A percentile compares a stretch with the other conserved stretches of the same genome.
These are phyloP conservation scores for Notospermus geniculatus DNA, from an alignment of 1,140 invertebrate genomes.

Conservation along the genomic window DNA sequence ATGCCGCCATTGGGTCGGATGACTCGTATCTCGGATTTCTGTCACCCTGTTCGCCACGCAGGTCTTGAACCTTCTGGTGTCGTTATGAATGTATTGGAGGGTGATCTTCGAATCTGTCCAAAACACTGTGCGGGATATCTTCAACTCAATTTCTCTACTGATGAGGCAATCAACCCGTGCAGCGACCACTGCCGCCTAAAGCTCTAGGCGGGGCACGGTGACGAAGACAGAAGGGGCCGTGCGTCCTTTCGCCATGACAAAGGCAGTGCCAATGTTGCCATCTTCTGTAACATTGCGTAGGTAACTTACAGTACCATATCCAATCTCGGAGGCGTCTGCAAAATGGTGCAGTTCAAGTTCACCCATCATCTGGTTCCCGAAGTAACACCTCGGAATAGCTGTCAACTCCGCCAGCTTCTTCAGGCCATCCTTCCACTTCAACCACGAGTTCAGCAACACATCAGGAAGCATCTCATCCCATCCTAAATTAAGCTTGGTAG, in stretches of 20 bases:
- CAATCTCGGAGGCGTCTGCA: slow-evolving; percentile 8
- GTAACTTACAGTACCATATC: background rate
- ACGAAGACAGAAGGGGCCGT: background rate
- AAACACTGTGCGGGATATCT: background rate
- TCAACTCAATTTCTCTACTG: background rate
- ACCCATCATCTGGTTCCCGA: background rate
- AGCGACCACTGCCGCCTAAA: slow-evolving; percentile 6
- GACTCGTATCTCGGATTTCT: background rate
- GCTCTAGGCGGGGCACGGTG: slow-evolving; percentile 9
- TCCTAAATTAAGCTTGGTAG: background rate
- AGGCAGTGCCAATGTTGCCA: background rate
- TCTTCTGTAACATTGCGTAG: background rate
- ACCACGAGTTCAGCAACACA: background rate
- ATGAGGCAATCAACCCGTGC: background rate
- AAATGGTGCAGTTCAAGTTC: background rate
- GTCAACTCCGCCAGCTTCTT: background rate
- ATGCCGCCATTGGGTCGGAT: slow-evolving; percentile 39
- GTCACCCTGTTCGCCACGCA: slow-evolving; percentile 6
- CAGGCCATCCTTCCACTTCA: background rate
- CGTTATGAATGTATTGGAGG: background rate
- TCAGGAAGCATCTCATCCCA: background rate
- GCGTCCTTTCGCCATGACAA: background rate
- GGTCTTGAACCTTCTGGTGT: slow-evolving; percentile 15
- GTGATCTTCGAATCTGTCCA: slow-evolving; percentile 11
- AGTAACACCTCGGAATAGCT: background rate